phyloP scores from a whole-genome alignment of 2,113 vertebrate species.

The Nothobranchius kuhntae region DNA sequence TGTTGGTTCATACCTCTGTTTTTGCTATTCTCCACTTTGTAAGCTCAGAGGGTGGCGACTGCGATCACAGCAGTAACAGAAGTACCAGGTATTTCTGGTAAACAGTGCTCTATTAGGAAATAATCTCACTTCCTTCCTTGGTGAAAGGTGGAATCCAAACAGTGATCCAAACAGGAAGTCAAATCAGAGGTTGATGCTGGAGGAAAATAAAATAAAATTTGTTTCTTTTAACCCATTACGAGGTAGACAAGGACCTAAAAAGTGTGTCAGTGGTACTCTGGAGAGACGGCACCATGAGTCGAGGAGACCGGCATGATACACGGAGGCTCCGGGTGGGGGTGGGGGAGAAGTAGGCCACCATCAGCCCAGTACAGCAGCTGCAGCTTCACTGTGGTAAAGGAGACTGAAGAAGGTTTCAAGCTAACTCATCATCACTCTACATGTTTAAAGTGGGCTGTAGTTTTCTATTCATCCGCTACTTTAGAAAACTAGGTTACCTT shows the following conservation, averaged over 20 bases:
- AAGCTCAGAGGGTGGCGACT: constrained; percentile 34
- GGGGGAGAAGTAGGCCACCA: constrained; percentile 55
- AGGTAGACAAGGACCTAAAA: constrained; percentile 53
- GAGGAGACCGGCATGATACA: constrained; percentile 54
- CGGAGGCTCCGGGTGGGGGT: constrained; percentile 44
- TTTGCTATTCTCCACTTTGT: constrained; percentile 36
- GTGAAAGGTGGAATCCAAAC: constrained; percentile 23
- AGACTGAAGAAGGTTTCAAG: constrained; percentile 4
- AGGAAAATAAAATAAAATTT: constrained; percentile 12
- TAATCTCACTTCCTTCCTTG: constrained; percentile 16
- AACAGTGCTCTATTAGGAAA: neutral
- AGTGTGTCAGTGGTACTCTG: constrained; percentile 75
- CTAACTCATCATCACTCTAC: constrained; percentile 4
- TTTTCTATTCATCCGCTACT: neutral
- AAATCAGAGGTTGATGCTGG: constrained; percentile 26
- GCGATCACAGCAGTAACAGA: constrained; percentile 34
- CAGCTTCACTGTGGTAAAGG: constrained; percentile 7
- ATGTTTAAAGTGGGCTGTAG: neutral
- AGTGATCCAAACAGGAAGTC: constrained; percentile 18
- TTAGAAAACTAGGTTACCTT: neutral
- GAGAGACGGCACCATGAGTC: constrained; percentile 51
- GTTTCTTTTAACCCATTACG: constrained; percentile 53
- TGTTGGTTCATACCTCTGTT: constrained; percentile 43
- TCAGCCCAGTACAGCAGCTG: constrained; percentile 40
- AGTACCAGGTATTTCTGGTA: neutral